Conservation (phyloP, 2,113 vertebrate genomes). For the Polyodon spathula region DNA sequence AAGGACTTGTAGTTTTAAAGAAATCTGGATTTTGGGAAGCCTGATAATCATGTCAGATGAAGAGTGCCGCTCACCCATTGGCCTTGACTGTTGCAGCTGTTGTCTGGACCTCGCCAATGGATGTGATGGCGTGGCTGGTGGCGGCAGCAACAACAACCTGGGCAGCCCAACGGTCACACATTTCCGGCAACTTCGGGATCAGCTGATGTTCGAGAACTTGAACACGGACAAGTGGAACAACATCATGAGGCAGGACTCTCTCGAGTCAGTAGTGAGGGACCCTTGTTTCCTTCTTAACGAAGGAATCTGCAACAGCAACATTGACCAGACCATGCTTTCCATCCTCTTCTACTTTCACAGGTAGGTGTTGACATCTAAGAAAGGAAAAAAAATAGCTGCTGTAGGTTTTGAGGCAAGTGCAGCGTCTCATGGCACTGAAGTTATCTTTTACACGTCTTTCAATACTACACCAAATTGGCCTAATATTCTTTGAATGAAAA, state of each 20-base stretch:
- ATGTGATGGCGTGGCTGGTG: slow-evolving; percentile 45
- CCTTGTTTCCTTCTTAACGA: slow-evolving; percentile 88
- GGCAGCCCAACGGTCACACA: slow-evolving; percentile 72
- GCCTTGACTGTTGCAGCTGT: slow-evolving; percentile 93
- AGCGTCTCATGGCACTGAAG: too few relatives aligned
- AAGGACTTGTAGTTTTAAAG: not conserved
- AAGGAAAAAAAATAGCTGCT: too few relatives aligned
- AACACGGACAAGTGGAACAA: slow-evolving; percentile 86
- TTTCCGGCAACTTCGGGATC: slow-evolving; percentile 83
- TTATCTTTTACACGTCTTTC: too few relatives aligned
- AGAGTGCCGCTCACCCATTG: slow-evolving; percentile 80
- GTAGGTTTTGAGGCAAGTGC: too few relatives aligned
- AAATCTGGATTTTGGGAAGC: slow-evolving; percentile 1
- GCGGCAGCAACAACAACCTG: slow-evolving; percentile 44
- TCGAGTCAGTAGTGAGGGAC: slow-evolving; percentile 87
- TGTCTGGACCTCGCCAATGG: slow-evolving; percentile 85
- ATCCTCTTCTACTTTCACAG: slow-evolving; percentile 95
- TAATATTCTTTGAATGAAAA: too few relatives aligned
- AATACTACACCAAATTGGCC: too few relatives aligned
- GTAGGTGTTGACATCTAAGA: slow-evolving; percentile 42
- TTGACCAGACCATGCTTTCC: slow-evolving; percentile 92
- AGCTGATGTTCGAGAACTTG: slow-evolving; percentile 80
- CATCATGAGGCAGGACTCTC: slow-evolving; percentile 90
- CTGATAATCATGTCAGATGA: slow-evolving; percentile 53
- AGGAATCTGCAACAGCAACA: slow-evolving; percentile 92